A percentile compares a stretch with the other conserved stretches of the same genome.
Conservation (phyloP, 1,140 invertebrate genomes). For the Sarcophaga peregrina region DNA sequence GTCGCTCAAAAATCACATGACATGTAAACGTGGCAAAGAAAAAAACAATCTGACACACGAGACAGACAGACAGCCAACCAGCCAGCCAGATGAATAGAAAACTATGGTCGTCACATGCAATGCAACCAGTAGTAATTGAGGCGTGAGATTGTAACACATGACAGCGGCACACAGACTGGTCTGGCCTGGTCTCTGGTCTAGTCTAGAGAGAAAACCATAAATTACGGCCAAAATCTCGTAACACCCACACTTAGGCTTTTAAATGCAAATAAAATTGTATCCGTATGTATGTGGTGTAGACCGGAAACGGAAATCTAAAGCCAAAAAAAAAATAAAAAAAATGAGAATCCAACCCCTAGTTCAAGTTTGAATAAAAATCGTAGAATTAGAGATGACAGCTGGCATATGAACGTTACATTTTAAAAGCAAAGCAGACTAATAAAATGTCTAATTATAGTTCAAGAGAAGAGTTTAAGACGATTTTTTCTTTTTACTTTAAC, state of each 20-base stretch:
- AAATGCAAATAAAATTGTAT: no score
- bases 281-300: background rate
- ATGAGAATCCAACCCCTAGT: background rate
- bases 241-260: background rate
- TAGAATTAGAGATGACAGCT: background rate
- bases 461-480: background rate
- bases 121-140: slow-evolving; percentile 30
- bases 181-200: no score
- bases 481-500: background rate
- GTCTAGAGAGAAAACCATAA: background rate
- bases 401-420: background rate
- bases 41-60: slow-evolving; percentile 7
- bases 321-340: background rate
- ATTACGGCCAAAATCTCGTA: background rate
- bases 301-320: slow-evolving; percentile 10
- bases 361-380: background rate
- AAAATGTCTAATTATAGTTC: background rate
- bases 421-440: background rate
- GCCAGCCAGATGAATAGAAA: background rate
- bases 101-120: slow-evolving; percentile 1
- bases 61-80: background rate
- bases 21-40: slow-evolving; percentile 30
- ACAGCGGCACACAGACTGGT: background rate
- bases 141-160: slow-evolving; percentile 39
- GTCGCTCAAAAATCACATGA: slow-evolving; percentile 39